Evolutionary conservation across 30 jellyfish, hydroid and myxozoan genomes (phyloP).

Genomic region (Pseudorhiza aurosa): DNA sequence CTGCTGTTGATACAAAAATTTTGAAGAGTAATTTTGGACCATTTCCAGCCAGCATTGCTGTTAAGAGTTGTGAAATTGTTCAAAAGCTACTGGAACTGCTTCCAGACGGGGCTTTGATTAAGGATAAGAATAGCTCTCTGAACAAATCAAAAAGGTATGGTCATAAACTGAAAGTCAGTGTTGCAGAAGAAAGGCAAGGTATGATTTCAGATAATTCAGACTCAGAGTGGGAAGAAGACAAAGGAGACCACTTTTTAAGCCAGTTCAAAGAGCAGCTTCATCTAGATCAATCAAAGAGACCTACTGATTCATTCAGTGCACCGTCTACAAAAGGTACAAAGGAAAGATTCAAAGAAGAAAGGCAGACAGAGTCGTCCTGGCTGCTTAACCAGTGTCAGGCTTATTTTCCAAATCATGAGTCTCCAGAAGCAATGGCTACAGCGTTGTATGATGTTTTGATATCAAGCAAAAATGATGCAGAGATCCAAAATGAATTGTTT

Average conservation of each 20-base stretch:
- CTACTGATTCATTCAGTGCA: background rate
- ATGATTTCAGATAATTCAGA: slow-evolving; percentile 41
- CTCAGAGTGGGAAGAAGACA: slow-evolving; percentile 52
- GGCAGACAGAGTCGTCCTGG: slow-evolving; percentile 60
- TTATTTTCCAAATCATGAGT: slow-evolving; percentile 65
- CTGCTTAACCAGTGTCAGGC: slow-evolving; percentile 65
- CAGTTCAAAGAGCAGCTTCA: slow-evolving; percentile 65
- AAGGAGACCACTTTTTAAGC: slow-evolving; percentile 57
- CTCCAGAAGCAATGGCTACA: slow-evolving; percentile 63
- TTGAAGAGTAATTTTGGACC: slow-evolving; percentile 75
- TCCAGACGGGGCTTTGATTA: slow-evolving; percentile 50
- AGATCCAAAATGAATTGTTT: slow-evolving; percentile 89
- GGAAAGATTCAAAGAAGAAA: background rate
- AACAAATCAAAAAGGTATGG: slow-evolving; percentile 60
- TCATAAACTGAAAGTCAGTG: slow-evolving; percentile 52
- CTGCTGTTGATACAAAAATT: slow-evolving; percentile 73
- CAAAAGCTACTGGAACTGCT: slow-evolving; percentile 51
- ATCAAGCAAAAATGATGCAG: slow-evolving; percentile 73
- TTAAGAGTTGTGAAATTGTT: slow-evolving; percentile 71
- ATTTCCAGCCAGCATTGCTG: slow-evolving; percentile 77
- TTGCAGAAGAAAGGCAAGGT: background rate
- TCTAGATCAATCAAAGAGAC: slow-evolving; percentile 32
- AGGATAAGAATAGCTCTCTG: background rate
- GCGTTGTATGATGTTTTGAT: slow-evolving; percentile 78
- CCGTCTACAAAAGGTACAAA: background rate